Evolutionary conservation across 2,888 invertebrate genomes (phyloP).

Genomic region (Hyalella azteca): DNA sequence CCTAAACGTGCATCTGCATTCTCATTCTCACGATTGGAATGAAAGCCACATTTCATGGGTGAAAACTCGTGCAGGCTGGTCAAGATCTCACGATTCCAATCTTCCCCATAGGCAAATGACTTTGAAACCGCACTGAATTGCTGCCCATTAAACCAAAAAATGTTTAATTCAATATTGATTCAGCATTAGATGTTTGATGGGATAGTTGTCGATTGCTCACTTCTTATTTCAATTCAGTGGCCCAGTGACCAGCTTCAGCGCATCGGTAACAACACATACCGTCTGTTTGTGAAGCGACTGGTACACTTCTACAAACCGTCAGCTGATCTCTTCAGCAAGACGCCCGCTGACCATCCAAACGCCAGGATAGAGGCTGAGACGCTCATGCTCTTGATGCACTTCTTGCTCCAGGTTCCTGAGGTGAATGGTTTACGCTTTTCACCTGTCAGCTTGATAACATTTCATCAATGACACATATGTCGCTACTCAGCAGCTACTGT

Average conservation of each 20-base stretch:
- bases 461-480: too few relatives aligned
- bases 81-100: too few relatives aligned
- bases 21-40: too few relatives aligned
- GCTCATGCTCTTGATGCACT: conserved; percentile 50
- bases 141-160: neutral
- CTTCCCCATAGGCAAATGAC: too few relatives aligned
- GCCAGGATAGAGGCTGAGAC: conserved; percentile 50
- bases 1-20: too few relatives aligned
- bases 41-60: too few relatives aligned
- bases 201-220: neutral
- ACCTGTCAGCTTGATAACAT: too few relatives aligned
- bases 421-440: conserved; percentile 3
- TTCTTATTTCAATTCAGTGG: too few relatives aligned
- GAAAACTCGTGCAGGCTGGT: too few relatives aligned
- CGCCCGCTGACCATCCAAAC: conserved; percentile 42
- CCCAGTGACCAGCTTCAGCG: conserved; percentile 49
- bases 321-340: conserved; percentile 47
- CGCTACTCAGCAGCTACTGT: too few relatives aligned
- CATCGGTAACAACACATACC: conserved; percentile 46
- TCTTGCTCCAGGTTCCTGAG: conserved; percentile 46
- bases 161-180: too few relatives aligned
- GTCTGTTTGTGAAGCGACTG: conserved; percentile 47
- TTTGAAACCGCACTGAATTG: neutral
- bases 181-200: neutral
- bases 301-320: conserved; percentile 56